phyloP scores from a whole-genome alignment of 2,113 vertebrate genomes.

The Baryphthengus martii region DNA sequence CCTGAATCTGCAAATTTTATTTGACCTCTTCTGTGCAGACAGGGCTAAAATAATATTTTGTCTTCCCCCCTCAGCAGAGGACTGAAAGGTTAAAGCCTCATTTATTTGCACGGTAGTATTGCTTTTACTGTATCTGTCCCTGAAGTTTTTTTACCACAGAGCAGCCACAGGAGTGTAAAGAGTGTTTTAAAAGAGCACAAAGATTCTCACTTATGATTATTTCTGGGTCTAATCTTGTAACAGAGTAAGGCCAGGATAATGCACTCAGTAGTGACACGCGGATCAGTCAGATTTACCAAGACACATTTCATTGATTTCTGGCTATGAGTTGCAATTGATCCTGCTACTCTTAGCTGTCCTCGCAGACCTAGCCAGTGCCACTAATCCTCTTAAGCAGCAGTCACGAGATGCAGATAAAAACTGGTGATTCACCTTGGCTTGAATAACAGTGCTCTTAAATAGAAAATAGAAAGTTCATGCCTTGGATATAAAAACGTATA shows the following conservation, averaged over 20 bases:
- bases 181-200: conserved; percentile 5
- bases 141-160: background rate
- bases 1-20: background rate
- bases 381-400: conserved; percentile 79
- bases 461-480: conserved; percentile 55
- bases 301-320: conserved; percentile 74
- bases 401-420: conserved; percentile 75
- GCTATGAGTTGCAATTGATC: conserved; percentile 68
- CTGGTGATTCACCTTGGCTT: conserved; percentile 67
- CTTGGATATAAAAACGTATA: conserved; percentile 19
- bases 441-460: conserved; percentile 67
- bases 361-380: conserved; percentile 41
- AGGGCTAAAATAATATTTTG: background rate
- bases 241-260: conserved; percentile 32
- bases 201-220: conserved; percentile 1
- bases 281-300: conserved; percentile 68
- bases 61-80: background rate
- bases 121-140: background rate
- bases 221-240: conserved; percentile 55
- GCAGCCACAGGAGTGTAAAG: background rate
- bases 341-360: conserved; percentile 61
- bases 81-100: background rate
- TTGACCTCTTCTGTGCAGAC: background rate
- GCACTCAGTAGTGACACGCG: conserved; percentile 29
- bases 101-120: background rate